Evolutionary conservation across 2,888 invertebrate genomes (phyloP).

Genomic region (Mamestra brassicae): DNA sequence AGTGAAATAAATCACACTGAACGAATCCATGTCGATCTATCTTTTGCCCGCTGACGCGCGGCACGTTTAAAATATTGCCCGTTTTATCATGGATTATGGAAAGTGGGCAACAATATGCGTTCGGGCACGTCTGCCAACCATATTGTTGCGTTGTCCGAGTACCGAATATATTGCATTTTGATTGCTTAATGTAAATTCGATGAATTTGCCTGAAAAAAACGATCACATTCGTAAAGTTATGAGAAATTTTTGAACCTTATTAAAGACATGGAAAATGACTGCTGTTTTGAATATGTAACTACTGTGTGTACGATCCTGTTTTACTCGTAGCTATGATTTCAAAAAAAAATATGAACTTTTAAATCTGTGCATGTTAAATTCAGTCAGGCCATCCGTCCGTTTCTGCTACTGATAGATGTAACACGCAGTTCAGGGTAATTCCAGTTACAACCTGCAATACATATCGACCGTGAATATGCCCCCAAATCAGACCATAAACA

Average conservation of each 20-base stretch:
- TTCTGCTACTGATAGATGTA: no score
- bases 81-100: conserved; percentile 68
- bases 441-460: no score
- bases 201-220: neutral
- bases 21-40: conserved; percentile 75
- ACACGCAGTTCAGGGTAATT: no score
- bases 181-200: conserved; percentile 31
- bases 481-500: conserved; percentile 12
- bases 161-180: conserved; percentile 34
- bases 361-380: no score
- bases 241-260: neutral
- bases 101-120: conserved; percentile 57
- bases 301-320: no score
- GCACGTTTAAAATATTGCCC: conserved; percentile 71
- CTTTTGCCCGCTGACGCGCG: conserved; percentile 69
- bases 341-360: no score
- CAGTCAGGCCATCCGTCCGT: no score
- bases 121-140: conserved; percentile 35
- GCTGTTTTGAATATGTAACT: neutral
- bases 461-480: no score
- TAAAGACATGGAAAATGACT: neutral
- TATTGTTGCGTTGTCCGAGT: conserved; percentile 19
- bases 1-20: conserved; percentile 78
- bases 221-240: neutral
- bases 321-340: no score